Base-by-base conservation (phyloP, 2,888 invertebrate species). In the Selenia dentaria region DNA sequence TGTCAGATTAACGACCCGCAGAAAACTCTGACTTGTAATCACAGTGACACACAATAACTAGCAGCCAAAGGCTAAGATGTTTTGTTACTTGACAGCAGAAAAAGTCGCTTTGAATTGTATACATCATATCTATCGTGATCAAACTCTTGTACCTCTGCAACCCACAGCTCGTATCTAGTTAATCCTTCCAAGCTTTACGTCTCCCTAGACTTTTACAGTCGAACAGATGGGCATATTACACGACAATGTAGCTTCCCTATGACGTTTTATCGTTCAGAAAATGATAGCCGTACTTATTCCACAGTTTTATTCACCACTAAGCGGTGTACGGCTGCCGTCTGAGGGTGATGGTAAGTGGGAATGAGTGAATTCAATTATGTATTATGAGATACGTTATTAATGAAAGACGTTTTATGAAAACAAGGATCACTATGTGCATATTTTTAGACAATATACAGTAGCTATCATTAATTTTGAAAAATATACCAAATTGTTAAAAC, bases 211-310 rank as follows among this genome's bases (percentile, higher is more conserved):
- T 48, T 54, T 56, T 58, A 58, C 43, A 32, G 49, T 24, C 22
- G 41, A 47, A 50, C 52, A 52, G 52, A 57, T 58, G 51, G 51
- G 53, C 49, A 40, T 50, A 56, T 59, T 51, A 54, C 51, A 42
- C 35, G 44, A 59, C 58, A 56, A 41, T 54, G 58, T 59, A 54
- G 40, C 38, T 41, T 45, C 33, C 20, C 47, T 31, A 41, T 34
- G 46, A 25, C 47, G 45, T 31, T 54, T 59, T 54, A 59, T 56
- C 29, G 58, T 36, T 33, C 40, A 35, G 51, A 50, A 32, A 56
- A 56, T 54, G 56, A 59, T 59, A 56, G 50, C 46, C 45, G 54
- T 51, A 56, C 50, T 59, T 54, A 54, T 54, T 51, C 34, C 25
- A 35, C 39, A 31, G 49, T 56, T 56, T 56, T 56, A 58, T 54